Evolutionary conservation across 2,888 invertebrate species (phyloP), one percentile per base, ranked within the genome.

Genomic region (Drosophila siamana): DNA sequence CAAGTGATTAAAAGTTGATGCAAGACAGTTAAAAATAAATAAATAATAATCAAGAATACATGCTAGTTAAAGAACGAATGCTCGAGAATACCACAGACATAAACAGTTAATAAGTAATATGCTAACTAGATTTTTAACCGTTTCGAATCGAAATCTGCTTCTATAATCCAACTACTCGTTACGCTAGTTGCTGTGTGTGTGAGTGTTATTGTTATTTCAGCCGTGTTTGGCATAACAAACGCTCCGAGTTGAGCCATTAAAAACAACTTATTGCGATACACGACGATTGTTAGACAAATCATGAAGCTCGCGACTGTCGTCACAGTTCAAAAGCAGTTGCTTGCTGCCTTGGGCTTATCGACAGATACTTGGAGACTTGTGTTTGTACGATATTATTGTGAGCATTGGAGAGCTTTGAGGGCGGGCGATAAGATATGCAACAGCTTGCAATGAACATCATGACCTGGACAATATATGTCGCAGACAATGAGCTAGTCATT

Each of bases 391-490:
- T n/a, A n/a, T n/a, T n/a, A n/a, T n/a, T 28, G 28, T 9, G 11
- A 28, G 28, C 28, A 41, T 19, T 59, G 48, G 40, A 48, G 24
- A 26, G 55, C 24, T 55, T 46, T 11, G 28, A 16, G 43, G 5
- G 5, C 46, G n/a, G 30, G 33, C 15, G 75, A 67, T 73, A 71
- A 61, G 75, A 74, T 74, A 67, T 67, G 36, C 50, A 22, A 30
- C 28, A 13, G 33, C 22, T 52, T 61, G 38, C 33, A 46, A 1
- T 7, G 8, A 13, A n/a, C 26, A 36, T 46, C 66, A 33, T 70
- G 74, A 74, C 75, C 74, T 74, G 51, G 46, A 62, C 66, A 74
- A 74, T 66, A 41, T 61, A 46, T 24, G 11, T 28, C 8, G 7
- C 22, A 44, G 0, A 5, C 13, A 11, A 22, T 26, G 0, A 46